Conservation (phyloP, 2,888 invertebrate genomes). For the Oeneis ivallda region DNA sequence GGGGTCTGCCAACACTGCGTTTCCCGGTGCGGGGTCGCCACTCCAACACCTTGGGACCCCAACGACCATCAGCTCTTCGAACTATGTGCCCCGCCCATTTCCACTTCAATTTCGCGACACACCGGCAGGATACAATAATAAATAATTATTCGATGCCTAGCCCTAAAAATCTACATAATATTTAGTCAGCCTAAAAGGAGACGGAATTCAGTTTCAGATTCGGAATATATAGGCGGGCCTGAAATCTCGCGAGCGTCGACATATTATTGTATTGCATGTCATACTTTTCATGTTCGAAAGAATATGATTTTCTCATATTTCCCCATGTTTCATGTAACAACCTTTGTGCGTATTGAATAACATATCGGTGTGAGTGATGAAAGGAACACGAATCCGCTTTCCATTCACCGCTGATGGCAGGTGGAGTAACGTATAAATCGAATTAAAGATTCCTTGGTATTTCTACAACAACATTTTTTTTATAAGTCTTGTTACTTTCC, state of each 20-base stretch:
- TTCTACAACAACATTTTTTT: not conserved
- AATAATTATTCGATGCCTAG: no score
- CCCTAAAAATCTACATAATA: no score
- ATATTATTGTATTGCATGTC: not conserved
- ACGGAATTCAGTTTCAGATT: no score
- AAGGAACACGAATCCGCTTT: slow-evolving; percentile 2
- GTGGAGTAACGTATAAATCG: not conserved
- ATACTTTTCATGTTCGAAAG: slow-evolving; percentile 1
- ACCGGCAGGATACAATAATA: no score
- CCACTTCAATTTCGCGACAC: no score
- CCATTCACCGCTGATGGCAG: not conserved
- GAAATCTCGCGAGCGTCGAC: not conserved
- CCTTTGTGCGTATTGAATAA: slow-evolving; percentile 12
- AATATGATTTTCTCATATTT: not conserved
- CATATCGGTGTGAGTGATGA: slow-evolving; percentile 13
- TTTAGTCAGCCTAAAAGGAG: no score
- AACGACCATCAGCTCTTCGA: no score
- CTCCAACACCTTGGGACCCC: no score
- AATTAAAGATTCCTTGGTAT: not conserved
- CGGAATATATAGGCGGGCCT: not conserved
- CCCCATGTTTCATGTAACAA: not conserved
- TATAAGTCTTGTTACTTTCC: no score
- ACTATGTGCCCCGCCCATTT: no score
- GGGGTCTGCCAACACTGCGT: no score
- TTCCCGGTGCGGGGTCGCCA: no score